Base-by-base conservation (phyloP, 1,140 invertebrate genomes). In the Theocolax elegans region DNA sequence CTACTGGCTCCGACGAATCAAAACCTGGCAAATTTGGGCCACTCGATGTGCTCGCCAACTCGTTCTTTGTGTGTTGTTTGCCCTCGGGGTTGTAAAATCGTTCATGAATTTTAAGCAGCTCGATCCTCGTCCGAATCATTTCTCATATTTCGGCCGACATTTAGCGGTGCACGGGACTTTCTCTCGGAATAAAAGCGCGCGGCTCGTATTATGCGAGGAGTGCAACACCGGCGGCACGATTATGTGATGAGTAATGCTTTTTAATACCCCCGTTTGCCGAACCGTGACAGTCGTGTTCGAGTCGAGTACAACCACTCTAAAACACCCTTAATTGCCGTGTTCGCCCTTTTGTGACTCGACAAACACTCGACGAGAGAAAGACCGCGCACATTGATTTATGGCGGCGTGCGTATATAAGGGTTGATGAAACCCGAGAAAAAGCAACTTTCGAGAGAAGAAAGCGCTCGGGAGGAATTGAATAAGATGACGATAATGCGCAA, bases 241-340 rank as follows among this genome's bases (percentile, higher is more conserved):
- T 85, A 85, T 85, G 60, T 84, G 84, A 86, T 86, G 85, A 85
- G 83, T 86, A 86, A 86, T 85, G 83, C 81, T 86, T 85, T 86
- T 84, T 86, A 85, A 86, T 86, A 84, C 79, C 81, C 78, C 72
- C 74, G 70, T 71, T 62, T 66, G 72, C 10, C 48, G 49, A 63
- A 54, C 58, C 67, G 67, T 75, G 73, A 73, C 75, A 75, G 74
- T 78, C 76, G 77, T 80, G 79, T 80, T 44, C 42, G 40, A 67
- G 38, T 56, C 75, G 79, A 83, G 79, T 80, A 78, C 79, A 84
- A 72, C 81, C 79, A 85, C 83, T 86, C 81, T 76, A 86, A 86
- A 85, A 85, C 83, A 85, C 81, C 83, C 84, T 85, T 86, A 85
- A 85, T 86, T 85, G 84, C 83, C 78, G 74, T 77, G 76, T 79